phyloP scores from a whole-genome alignment of 2,888 invertebrate species.

The Acronicta leporina region DNA sequence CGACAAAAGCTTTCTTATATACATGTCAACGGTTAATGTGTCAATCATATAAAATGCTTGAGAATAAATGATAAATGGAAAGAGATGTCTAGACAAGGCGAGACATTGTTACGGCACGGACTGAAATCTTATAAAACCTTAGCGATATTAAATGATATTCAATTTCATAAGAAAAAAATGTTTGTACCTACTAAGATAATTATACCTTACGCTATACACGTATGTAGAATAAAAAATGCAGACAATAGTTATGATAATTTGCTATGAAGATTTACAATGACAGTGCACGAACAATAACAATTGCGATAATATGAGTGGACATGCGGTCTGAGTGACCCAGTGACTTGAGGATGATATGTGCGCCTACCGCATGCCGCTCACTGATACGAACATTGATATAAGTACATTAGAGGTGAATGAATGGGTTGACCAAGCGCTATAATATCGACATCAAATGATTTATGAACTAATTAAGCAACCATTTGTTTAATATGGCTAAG shows the following conservation, averaged over 20 bases:
- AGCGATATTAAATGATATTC: too few species aligned
- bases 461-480: slow-evolving; percentile 9
- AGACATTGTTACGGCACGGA: neutral
- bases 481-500: slow-evolving; percentile 6
- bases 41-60: too few species aligned
- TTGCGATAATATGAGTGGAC: slow-evolving; percentile 41
- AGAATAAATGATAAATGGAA: neutral
- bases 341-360: slow-evolving; percentile 58
- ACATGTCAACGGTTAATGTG: too few species aligned
- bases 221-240: slow-evolving; percentile 7
- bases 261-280: slow-evolving; percentile 5
- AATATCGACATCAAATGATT: slow-evolving; percentile 10
- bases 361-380: slow-evolving; percentile 28
- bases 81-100: neutral
- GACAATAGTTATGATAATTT: slow-evolving; percentile 15
- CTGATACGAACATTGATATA: slow-evolving; percentile 29
- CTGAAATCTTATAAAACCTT: too few species aligned
- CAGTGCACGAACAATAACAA: slow-evolving; percentile 27
- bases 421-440: slow-evolving; percentile 16
- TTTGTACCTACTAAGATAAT: too few species aligned
- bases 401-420: slow-evolving; percentile 35
- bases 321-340: slow-evolving; percentile 61
- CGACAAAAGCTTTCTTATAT: too few species aligned
- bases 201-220: neutral
- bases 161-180: too few species aligned